Conservation (phyloP, 2,888 invertebrate genomes). For the Quadroppia sp. region DNA sequence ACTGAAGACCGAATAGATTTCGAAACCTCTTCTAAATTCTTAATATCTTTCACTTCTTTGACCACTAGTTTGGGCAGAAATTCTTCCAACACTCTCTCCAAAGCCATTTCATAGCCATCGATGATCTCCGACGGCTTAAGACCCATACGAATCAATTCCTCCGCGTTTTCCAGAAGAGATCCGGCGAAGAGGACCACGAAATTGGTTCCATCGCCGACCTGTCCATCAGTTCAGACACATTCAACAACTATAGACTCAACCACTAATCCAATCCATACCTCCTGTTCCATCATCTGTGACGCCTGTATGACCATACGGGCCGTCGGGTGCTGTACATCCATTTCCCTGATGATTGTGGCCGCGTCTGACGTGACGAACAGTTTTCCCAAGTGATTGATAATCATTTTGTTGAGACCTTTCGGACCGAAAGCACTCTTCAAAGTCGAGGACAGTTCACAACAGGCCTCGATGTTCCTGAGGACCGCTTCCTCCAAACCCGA, state of each 20-base stretch:
- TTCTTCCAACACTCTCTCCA: slow-evolving; percentile 76
- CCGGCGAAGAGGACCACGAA: slow-evolving; percentile 94
- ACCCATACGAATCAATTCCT: slow-evolving; percentile 85
- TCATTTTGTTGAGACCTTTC: slow-evolving; percentile 90
- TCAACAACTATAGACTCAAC: background rate
- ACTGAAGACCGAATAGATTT: slow-evolving; percentile 71
- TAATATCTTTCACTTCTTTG: slow-evolving; percentile 67
- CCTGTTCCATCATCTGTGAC: slow-evolving; percentile 95
- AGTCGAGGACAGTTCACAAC: slow-evolving; percentile 89
- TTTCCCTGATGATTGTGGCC: slow-evolving; percentile 90
- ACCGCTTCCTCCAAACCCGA: slow-evolving; percentile 97
- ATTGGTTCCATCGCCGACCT: slow-evolving; percentile 95
- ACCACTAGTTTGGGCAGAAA: slow-evolving; percentile 63
- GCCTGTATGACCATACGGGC: slow-evolving; percentile 93
- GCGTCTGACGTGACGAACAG: slow-evolving; percentile 99
- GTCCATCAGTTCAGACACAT: background rate
- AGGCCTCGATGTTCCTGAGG: slow-evolving; percentile 85
- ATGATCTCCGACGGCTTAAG: slow-evolving; percentile 95
- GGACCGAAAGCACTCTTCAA: slow-evolving; percentile 95
- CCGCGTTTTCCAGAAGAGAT: slow-evolving; percentile 82
- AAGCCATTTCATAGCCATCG: slow-evolving; percentile 87
- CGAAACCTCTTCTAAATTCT: slow-evolving; percentile 65
- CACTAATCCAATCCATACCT: slow-evolving; percentile 53
- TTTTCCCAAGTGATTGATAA: slow-evolving; percentile 97
- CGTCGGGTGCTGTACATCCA: slow-evolving; percentile 96